Percentiles rank a stretch among this genome's conserved stretches.
Evolutionary conservation across 1,140 invertebrate species (phyloP).

Genomic region (Popillia japonica): DNA sequence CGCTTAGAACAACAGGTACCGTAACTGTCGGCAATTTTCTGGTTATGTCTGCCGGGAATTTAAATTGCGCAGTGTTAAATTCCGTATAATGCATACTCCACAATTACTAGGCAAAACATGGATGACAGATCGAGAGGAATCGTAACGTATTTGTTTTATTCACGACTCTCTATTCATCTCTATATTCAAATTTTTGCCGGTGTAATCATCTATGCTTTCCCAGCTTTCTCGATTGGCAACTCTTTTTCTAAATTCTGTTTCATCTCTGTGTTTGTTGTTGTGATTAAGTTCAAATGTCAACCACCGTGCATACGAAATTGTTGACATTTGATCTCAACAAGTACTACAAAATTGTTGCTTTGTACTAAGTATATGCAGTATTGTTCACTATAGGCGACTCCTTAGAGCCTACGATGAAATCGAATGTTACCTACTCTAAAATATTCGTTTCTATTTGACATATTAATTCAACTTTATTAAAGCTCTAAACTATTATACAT

Average conservation of each 20-base stretch:
- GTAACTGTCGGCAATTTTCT: too few relatives aligned
- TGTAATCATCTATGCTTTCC: neutral
- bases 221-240: neutral
- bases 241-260: neutral
- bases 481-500: neutral
- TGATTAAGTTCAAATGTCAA: constrained; percentile 34
- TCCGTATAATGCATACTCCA: neutral
- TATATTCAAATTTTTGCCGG: neutral
- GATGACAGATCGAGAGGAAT: neutral
- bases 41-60: neutral
- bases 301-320: constrained; percentile 19
- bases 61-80: neutral
- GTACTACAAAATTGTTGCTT: constrained; percentile 15
- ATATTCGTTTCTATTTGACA: neutral
- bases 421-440: neutral
- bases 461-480: constrained; percentile 12
- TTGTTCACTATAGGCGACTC: neutral
- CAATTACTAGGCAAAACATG: neutral
- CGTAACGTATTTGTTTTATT: neutral
- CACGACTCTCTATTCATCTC: neutral
- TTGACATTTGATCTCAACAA: neutral
- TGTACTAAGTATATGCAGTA: constrained; percentile 2
- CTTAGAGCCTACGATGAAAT: neutral
- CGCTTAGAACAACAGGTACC: too few relatives aligned
- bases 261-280: constrained; percentile 12